Evolutionary conservation across 2,113 vertebrate species (phyloP).

Genomic region (Danio rerio): GRCz12tu NC_133178.1:16722001-16722500

Average conservation of each 20-base stretch:
- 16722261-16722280: constrained; percentile 31
- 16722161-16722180: constrained; percentile 4
- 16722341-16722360: constrained; percentile 41
- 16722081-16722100: too few relatives aligned
- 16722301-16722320: constrained; percentile 45
- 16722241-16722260: constrained; percentile 51
- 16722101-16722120: neutral
- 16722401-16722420: constrained; percentile 16
- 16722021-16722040: too few relatives aligned
- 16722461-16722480: neutral
- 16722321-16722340: constrained; percentile 51
- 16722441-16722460: constrained; percentile 33
- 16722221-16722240: constrained; percentile 56
- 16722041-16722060: too few relatives aligned
- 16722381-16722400: constrained; percentile 29
- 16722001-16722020: too few relatives aligned
- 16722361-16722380: neutral
- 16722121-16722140: neutral
- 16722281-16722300: neutral
- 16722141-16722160: neutral
- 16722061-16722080: too few relatives aligned
- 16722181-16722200: constrained; percentile 72
- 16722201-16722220: constrained; percentile 62
- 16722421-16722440: constrained; percentile 15
- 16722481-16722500: constrained; percentile 21